Evolutionary conservation across 2,888 invertebrate genomes (phyloP).

Genomic region (Thymelicus sylvestris): DNA sequence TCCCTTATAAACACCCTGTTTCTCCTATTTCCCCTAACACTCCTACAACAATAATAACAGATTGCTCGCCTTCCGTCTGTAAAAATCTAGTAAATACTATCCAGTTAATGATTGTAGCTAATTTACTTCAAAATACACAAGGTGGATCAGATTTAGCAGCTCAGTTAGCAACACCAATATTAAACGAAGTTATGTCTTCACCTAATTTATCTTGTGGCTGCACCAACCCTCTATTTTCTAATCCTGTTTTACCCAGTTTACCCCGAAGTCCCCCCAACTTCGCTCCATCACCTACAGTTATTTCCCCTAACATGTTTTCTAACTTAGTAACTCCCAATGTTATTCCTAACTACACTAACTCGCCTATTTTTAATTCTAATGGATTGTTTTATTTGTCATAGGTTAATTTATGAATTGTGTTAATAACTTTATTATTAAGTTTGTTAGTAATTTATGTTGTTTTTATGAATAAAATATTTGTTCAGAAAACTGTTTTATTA

Average conservation of each 20-base stretch:
- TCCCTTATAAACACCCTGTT: conserved; percentile 38
- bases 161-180: conserved; percentile 56
- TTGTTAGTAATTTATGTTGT: neutral
- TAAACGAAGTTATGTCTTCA: conserved; percentile 57
- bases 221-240: conserved; percentile 48
- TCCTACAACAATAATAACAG: conserved; percentile 59
- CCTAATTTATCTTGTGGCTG: conserved; percentile 55
- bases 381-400: conserved; percentile 9
- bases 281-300: conserved; percentile 27
- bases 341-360: conserved; percentile 32
- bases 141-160: conserved; percentile 55
- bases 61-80: conserved; percentile 67
- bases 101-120: conserved; percentile 68
- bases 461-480: neutral
- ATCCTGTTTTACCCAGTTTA: conserved; percentile 30
- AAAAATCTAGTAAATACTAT: conserved; percentile 68
- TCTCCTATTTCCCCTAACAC: conserved; percentile 5
- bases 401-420: neutral
- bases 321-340: conserved; percentile 43
- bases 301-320: conserved; percentile 45
- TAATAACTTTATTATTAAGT: neutral
- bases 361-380: conserved; percentile 6
- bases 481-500: no score
- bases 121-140: conserved; percentile 60
- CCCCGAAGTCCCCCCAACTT: neutral